Evolutionary conservation across 2,797 vertebrate species (phyloP).

Genomic region (Liparis tanakae): DNA sequence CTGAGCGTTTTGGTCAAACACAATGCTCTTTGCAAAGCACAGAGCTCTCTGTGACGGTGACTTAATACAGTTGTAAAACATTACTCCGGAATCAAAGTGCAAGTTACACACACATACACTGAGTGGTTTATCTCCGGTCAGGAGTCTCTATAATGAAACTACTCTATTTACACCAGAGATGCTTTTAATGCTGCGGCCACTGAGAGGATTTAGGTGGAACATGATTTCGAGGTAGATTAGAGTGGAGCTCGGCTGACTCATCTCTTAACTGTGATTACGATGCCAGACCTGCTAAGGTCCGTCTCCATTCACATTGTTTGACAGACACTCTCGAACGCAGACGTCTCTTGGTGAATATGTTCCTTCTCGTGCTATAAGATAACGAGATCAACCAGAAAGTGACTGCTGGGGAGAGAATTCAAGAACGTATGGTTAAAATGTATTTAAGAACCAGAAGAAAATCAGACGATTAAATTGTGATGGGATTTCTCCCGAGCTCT

Average conservation of each 20-base stretch:
- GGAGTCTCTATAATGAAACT: conserved; percentile 32
- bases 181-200: conserved; percentile 16
- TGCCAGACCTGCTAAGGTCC: not conserved
- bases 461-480: not conserved
- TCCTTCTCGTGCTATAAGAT: not conserved
- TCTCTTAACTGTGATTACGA: conserved; percentile 11
- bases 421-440: not conserved
- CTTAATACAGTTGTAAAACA: conserved; percentile 59
- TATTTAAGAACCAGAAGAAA: not conserved
- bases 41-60: conserved; percentile 17
- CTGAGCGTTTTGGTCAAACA: conserved; percentile 52
- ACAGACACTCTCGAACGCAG: not conserved
- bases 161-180: conserved; percentile 12
- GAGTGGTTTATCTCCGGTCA: conserved; percentile 44
- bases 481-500: not conserved
- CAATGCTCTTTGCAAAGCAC: conserved; percentile 58
- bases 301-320: conserved; percentile 8
- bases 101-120: conserved; percentile 22
- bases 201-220: conserved; percentile 15
- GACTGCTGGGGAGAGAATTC: not conserved
- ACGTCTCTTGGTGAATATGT: not conserved
- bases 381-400: not conserved
- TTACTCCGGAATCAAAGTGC: conserved; percentile 62
- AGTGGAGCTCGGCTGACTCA: not conserved
- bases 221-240: conserved; percentile 9